Conservation (phyloP, 2,797 vertebrate genomes). For the Galago senegalensis region DNA sequence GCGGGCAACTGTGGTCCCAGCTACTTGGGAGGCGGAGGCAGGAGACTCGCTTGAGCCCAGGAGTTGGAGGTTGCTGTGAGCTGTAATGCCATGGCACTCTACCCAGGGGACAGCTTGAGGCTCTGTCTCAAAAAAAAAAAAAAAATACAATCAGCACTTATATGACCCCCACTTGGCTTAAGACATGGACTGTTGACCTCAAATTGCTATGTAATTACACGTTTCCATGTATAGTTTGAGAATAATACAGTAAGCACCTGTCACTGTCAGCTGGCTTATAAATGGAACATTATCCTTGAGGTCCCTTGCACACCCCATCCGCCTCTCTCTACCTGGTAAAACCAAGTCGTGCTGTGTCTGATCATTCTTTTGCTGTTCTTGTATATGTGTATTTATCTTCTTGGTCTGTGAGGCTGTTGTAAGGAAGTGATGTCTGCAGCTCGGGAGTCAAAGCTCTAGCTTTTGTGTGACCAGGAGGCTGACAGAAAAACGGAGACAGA, state of each 20-base stretch:
- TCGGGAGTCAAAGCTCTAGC: not conserved
- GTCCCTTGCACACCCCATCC: fast-evolving
- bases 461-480: not conserved
- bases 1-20: no score
- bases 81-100: no score
- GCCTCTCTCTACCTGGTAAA: not conserved
- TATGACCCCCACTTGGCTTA: not conserved
- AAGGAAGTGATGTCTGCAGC: not conserved
- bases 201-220: not conserved
- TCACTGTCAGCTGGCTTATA: not conserved
- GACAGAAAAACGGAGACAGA: not conserved
- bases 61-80: no score
- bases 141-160: not conserved
- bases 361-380: not conserved
- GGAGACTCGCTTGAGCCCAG: no score
- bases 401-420: not conserved
- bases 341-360: not conserved
- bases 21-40: no score
- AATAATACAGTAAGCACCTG: not conserved
- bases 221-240: not conserved
- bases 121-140: no score
- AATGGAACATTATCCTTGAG: not conserved
- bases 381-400: not conserved
- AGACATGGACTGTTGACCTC: not conserved
- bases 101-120: no score